Base-by-base conservation (phyloP, 2,113 vertebrate genomes). In the Paratilapia polleni region DNA sequence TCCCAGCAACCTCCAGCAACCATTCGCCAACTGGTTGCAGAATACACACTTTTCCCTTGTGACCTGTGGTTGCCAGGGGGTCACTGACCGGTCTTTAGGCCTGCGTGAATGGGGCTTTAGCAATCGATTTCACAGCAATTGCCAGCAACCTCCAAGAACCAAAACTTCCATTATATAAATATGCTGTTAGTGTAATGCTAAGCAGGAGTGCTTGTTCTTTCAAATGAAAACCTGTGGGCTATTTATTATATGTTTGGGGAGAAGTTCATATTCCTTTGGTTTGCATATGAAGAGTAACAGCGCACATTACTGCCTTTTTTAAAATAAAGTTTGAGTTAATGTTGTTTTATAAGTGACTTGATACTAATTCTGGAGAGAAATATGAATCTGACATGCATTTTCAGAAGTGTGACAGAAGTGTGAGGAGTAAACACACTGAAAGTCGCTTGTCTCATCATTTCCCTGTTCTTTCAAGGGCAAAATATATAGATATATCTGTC, bases 371-470 rank as follows among this genome's bases (percentile, higher is more conserved):
- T 70, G 41, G 24, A 70, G 24, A 70, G 1, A 49, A 20, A 70
- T 9, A 12, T 47, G 15, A 70, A 15, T 17, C 47, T 49, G 0
- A 70, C 41, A 70, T 49, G 9, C 0, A 1, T 49, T 70, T 70
- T 49, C n/a, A n/a, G n/a, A n/a, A n/a, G n/a, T n/a, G n/a, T 8
- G 19, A 20, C 19, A 20, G 49, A 54, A 8, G 8, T 6, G 19
- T 7, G 3, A 54, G 17, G 6, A 1, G 19, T 19, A 54, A 54
- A 54, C 19, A 49, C 41, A 43, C 43, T 47, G 14, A 13, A 12
- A 14, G 5, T 15, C 14, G 7, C 8, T 19, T 17, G 7, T 52
- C 17, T 52, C 49, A 52, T 52, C 49, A 20, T 52, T 54, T 20
- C 19, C 19, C 8, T 19, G 8, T 54, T 54, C 49, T 52, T 52